Percentiles rank a stretch among this genome's conserved stretches.
Evolutionary conservation across 2,888 invertebrate genomes (phyloP).

Genomic region (Agriopis marginaria): DNA sequence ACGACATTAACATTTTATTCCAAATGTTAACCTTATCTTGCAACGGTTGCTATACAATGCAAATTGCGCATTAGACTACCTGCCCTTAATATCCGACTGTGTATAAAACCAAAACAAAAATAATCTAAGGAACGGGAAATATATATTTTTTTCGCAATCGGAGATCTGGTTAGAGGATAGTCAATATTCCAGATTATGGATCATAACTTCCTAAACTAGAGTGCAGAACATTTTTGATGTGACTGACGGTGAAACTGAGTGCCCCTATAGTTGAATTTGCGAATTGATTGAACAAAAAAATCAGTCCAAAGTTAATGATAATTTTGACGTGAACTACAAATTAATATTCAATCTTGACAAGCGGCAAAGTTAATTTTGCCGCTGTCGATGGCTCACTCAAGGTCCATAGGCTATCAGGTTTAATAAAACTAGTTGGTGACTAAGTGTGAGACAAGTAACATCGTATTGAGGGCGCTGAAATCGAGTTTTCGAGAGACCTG

Average conservation of each 20-base stretch:
- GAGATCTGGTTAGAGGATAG: too few relatives aligned
- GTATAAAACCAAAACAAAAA: too few relatives aligned
- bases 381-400: conserved; percentile 32
- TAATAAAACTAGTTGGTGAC: conserved; percentile 49
- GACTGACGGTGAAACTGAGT: conserved; percentile 6
- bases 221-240: not conserved
- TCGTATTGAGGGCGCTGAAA: conserved; percentile 53
- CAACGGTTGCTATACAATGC: too few relatives aligned
- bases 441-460: conserved; percentile 47
- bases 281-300: conserved; percentile 15
- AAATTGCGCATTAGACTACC: too few relatives aligned
- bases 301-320: conserved; percentile 6
- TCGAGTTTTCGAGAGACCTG: conserved; percentile 42
- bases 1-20: too few relatives aligned
- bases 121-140: too few relatives aligned
- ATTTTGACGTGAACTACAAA: conserved; percentile 31
- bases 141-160: too few relatives aligned
- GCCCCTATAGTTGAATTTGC: conserved; percentile 14
- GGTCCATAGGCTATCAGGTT: conserved; percentile 35
- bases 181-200: not conserved
- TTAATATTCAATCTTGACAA: conserved; percentile 32
- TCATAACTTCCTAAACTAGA: not conserved
- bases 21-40: too few relatives aligned
- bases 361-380: conserved; percentile 37
- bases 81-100: too few relatives aligned